Evolutionary conservation across 2,113 vertebrate species (phyloP), one percentile per base, ranked within the genome.

Genomic region (Rhombomys opimus): DNA sequence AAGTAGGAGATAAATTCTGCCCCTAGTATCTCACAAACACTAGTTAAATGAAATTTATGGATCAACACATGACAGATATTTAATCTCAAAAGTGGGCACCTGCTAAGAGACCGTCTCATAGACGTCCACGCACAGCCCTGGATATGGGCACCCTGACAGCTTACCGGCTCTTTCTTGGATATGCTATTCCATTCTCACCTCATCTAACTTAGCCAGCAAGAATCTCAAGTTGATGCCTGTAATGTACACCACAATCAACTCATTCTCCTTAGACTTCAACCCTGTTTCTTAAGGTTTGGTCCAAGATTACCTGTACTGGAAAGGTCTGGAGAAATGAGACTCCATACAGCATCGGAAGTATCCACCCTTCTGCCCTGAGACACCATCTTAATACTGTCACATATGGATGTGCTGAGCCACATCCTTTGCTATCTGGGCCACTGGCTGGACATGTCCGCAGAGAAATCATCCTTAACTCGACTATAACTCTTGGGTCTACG

Each of bases 1-100:
- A 94, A 96, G 14, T 54, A 89, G 80, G 8, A 87, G 67, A 38
- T 80, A 7, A 81, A 63, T 22, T 65, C 93, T 30, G 91, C 57
- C 41, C 82, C 7, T 17, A 59, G 54, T 61, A 93, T 41, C 41
- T 76, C 30, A 63, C 35, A 78, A 95, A 94, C 6, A 94, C 25
- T 78, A 96, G 52, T 7, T 89, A 93, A 93, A 65, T 22, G 3
- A 3, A 88, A 76, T 50, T 54, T 2, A 38, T 5, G 89, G 32
- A 82, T 30, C 27, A 80, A 57, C 23, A 17, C 12, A 50, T 73
- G 27, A 93, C 22, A 63, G 7, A 17, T 17, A 89, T 52, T 92
- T 85, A 92, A 87, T 70, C 52, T 80, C 52, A 72, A 78, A 86
- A 87, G 38, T 68, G 57, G 7, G 68, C 8, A 41, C 46, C 22